Conservation (phyloP, 37 sponge, comb jelly and placozoan species). For the Bolinopsis microptera region DNA sequence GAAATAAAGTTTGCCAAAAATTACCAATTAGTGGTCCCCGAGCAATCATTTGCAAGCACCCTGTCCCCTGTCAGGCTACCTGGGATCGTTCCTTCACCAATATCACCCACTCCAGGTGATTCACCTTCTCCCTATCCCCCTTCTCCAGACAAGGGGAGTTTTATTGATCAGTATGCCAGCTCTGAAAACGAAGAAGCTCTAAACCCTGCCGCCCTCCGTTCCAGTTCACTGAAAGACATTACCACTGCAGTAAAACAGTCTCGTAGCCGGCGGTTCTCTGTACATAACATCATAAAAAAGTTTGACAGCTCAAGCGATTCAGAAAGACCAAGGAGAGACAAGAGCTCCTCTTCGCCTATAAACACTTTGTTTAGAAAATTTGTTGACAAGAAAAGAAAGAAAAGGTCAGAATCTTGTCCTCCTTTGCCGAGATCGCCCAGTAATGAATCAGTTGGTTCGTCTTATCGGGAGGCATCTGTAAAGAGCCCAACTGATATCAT, state of each 20-base stretch:
- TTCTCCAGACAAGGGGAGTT: neutral
- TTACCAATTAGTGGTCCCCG: no score
- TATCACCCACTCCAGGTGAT: slow-evolving; percentile 25
- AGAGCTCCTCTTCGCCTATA: slow-evolving; percentile 2
- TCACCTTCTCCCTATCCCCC: neutral
- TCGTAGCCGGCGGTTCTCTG: neutral
- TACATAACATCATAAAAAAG: slow-evolving; percentile 31
- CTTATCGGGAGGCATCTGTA: slow-evolving; percentile 49
- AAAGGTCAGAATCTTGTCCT: slow-evolving; percentile 37
- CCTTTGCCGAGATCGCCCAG: slow-evolving; percentile 16
- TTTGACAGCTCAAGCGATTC: slow-evolving; percentile 44
- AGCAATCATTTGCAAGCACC: neutral
- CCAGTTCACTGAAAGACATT: neutral
- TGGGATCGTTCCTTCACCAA: neutral
- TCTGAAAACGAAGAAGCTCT: slow-evolving; percentile 37
- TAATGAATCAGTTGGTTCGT: slow-evolving; percentile 33
- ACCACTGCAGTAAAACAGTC: no score
- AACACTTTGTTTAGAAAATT: neutral
- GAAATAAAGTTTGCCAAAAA: no score
- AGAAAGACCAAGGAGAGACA: neutral
- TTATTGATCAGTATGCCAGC: neutral
- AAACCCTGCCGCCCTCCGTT: neutral
- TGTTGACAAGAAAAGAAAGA: neutral
- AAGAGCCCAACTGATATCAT: neutral
- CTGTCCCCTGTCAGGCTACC: neutral